Conservation (phyloP, 30 jellyfish, hydroid and myxozoan genomes). For the Cassiopea xamachana region DNA sequence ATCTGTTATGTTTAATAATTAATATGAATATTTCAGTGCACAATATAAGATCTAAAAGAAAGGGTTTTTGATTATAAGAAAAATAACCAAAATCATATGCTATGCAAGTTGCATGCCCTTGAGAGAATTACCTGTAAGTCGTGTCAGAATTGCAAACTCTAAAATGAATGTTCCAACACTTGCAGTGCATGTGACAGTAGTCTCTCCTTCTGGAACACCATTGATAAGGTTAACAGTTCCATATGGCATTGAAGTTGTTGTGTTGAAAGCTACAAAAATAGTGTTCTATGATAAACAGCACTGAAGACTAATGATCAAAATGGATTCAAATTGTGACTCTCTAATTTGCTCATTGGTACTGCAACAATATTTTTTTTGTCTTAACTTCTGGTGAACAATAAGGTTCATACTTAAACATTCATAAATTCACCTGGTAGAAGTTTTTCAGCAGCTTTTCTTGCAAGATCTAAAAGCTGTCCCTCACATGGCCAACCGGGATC, state of each 20-base stretch:
- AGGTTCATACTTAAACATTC: too few relatives aligned
- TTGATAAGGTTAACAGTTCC: conserved; percentile 88
- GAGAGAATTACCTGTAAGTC: conserved; percentile 76
- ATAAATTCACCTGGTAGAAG: conserved; percentile 82
- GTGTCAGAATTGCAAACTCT: conserved; percentile 86
- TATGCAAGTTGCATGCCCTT: too few relatives aligned
- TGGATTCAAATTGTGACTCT: not conserved
- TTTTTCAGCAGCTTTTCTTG: conserved; percentile 84
- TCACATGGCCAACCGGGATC: conserved; percentile 93
- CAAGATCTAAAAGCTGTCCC: conserved; percentile 81
- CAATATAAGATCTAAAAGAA: too few relatives aligned
- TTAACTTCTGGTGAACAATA: too few relatives aligned
- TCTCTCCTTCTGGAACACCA: conserved; percentile 98
- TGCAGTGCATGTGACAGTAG: conserved; percentile 96
- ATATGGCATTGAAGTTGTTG: conserved; percentile 91
- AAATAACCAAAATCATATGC: too few relatives aligned
- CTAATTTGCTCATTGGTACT: too few relatives aligned
- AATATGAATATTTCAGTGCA: too few relatives aligned
- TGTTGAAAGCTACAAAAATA: conserved; percentile 78
- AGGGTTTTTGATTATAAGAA: too few relatives aligned
- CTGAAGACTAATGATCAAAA: not conserved
- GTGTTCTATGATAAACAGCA: not conserved
- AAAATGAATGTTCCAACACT: conserved; percentile 88
- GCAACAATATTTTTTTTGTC: not conserved
- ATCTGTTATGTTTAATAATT: too few relatives aligned